Base-by-base conservation (phyloP, 2,888 invertebrate species). In the Volucella zonaria region DNA sequence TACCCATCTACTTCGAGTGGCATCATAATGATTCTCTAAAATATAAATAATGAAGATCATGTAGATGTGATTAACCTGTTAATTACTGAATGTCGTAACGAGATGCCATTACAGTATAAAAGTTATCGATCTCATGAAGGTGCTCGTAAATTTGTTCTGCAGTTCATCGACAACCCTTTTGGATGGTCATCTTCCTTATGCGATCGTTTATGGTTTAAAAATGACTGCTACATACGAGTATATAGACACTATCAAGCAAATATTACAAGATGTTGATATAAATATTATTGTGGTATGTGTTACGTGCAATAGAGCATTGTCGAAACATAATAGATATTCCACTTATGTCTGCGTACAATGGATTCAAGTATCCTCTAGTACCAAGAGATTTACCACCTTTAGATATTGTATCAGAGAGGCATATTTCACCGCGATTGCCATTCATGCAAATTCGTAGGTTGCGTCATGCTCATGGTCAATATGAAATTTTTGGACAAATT, bases 381-480 rank as follows among this genome's bases (percentile, higher is more conserved):
- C 88, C 88, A 15, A 49, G 45, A 38, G 52, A 59, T 81, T 49
- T 88, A 31, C 86, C 78, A 77, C 77, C 62, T 15, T 76, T 89
- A 47, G 76, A 89, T 82, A 52, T 83, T 0, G 78, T 89, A 6
- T 56, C 79, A 9, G 87, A 88, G 83, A 68, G 88, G 71, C 62
- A 89, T 1, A 87, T 89, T 49, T 70, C 49, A 45, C 59, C 59
- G 40, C 2, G 23, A 45, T 42, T 86, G 73, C 89, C 86, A 76
- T 88, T 87, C 82, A 88, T 88, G 88, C 88, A 86, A 76, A 87
- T 87, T 52, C 58, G 88, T 62, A 67, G 87, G 58, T 77, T 88
- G 56, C 82, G 88, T 54, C 87, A 89, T 86, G 87, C 87, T 66
- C 58, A 89, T 68, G 88, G 88, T 18, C 87, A 87, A 66, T 87